Evolutionary conservation across 2,797 vertebrate species (phyloP).

Genomic region (Acipenser transmontanus): DNA sequence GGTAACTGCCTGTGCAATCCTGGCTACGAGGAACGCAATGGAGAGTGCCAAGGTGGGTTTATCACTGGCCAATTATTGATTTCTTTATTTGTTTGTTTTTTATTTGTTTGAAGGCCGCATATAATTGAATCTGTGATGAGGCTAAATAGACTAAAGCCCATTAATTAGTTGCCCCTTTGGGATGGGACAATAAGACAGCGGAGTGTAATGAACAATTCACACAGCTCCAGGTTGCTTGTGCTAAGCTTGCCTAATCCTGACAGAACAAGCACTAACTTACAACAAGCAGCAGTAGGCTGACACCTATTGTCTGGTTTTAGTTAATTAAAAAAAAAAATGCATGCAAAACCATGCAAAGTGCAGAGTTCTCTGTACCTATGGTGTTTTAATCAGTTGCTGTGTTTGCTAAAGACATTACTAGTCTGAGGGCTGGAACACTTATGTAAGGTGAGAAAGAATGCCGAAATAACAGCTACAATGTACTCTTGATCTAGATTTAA

Average conservation of each 20-base stretch:
- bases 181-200: slow-evolving; percentile 59
- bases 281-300: slow-evolving; percentile 39
- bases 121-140: slow-evolving; percentile 70
- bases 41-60: slow-evolving; percentile 88
- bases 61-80: slow-evolving; percentile 13
- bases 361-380: background rate
- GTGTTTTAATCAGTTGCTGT: slow-evolving; percentile 2
- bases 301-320: slow-evolving; percentile 19
- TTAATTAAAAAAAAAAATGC: slow-evolving; percentile 10
- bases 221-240: slow-evolving; percentile 56
- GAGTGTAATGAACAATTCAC: slow-evolving; percentile 60
- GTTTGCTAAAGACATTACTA: no score
- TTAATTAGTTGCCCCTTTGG: slow-evolving; percentile 71
- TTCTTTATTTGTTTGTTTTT: slow-evolving; percentile 5
- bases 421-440: no score
- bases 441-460: no score
- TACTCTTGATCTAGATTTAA: no score
- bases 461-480: no score
- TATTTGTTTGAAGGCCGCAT: slow-evolving; percentile 28
- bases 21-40: slow-evolving; percentile 83
- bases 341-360: slow-evolving; percentile 5
- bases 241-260: slow-evolving; percentile 38
- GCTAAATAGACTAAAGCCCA: slow-evolving; percentile 60
- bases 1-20: slow-evolving; percentile 93
- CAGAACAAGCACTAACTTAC: slow-evolving; percentile 34